These are phyloP conservation scores for Celastrina argiolus DNA, from an alignment of 2,888 invertebrate genomes.

Conservation along the genomic window DNA sequence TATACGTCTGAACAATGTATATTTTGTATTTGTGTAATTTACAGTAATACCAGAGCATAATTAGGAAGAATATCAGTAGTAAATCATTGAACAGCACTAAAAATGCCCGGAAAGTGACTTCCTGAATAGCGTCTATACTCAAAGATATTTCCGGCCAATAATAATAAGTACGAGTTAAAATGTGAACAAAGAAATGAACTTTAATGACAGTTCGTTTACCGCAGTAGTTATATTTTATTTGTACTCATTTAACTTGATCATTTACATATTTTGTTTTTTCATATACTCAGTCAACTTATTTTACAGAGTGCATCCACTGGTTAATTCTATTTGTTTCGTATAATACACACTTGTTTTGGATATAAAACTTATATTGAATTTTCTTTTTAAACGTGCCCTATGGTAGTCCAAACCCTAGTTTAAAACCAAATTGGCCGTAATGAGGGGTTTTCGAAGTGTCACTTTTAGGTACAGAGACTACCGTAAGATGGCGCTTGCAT, in stretches of 20 bases:
- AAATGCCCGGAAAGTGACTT: background rate
- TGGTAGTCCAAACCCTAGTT: no score
- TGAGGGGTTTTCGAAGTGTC: no score
- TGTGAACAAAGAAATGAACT: conserved; percentile 1
- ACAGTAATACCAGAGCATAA: background rate
- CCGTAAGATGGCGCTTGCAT: no score
- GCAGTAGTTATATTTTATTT: background rate
- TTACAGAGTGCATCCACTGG: background rate
- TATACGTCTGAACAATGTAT: background rate
- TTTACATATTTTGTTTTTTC: background rate
- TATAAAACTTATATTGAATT: background rate
- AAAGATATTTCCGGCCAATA: conserved; percentile 1
- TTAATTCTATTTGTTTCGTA: background rate
- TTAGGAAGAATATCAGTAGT: background rate
- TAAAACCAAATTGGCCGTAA: no score
- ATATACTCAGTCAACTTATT: background rate
- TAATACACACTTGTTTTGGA: background rate
- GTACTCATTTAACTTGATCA: background rate
- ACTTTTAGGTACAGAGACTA: no score
- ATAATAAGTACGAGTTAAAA: background rate
- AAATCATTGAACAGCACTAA: background rate
- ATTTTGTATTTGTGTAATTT: conserved; percentile 1
- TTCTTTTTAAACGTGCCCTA: no score
- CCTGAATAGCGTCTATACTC: conserved; percentile 1
- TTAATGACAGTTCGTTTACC: conserved; percentile 1